Evolutionary conservation across 2,113 vertebrate genomes (phyloP), one percentile per base, ranked within the genome.

Genomic region (Bubalus kerabau): DNA sequence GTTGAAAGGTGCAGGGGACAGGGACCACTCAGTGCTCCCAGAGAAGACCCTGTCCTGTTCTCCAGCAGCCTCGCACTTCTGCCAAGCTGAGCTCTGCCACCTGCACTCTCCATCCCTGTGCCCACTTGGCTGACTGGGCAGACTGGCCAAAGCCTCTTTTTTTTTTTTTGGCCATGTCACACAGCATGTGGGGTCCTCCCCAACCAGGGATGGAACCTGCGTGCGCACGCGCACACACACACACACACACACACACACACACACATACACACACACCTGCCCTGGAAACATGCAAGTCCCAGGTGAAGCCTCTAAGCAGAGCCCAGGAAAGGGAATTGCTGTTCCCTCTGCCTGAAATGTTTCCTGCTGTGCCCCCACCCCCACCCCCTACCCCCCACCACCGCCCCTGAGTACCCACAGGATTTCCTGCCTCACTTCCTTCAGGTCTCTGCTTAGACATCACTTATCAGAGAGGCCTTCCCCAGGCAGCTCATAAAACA

Each of bases 171-270:
- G 19, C 36, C 21, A 40, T 40, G 36, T 74, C 36, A 74, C 10
- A 1, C 21, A 74, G 67, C 67, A 74, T 74, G 36, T 74, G 67
- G 21, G 67, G 21, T 74, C 10, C 36, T 74, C 67, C 67, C 67
- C 36, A 74, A 40, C 67, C 67, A 43, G 67, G 67, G 36, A 74
- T 40, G 67, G 67, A 74, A 40, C 67, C 67, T 40, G 19, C 17
- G 13, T 0, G 13, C 59, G 0, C 64, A 1, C 62, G 4, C 23
- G 10, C 4, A 8, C 32, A n/a, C 60, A 15, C 60, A 32, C 28
- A 62, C 0, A 28, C 57, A 26, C 62, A 19, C 0, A 36, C 4
- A 8, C 32, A n/a, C 60, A 15, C 60, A 32, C 28, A 62, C 0
- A 28, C 57, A 26, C 62, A 19, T 0, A 36, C 8, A 21, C 17